Conservation (phyloP, 2,113 vertebrate species). For the Thryonomys swinderianus region DNA sequence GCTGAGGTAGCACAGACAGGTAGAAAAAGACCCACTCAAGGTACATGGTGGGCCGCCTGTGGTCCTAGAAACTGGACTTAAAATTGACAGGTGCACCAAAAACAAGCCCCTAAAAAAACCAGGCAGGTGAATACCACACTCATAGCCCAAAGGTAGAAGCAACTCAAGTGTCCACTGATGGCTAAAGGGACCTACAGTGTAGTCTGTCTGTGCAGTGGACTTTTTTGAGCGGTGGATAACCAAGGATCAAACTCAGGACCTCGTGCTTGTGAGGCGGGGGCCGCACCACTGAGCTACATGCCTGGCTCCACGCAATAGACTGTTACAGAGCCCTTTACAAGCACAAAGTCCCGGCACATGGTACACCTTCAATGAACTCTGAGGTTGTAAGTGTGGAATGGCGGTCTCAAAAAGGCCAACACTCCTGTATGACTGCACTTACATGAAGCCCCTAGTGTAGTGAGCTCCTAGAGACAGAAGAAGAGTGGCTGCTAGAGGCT, state of each 20-base stretch:
- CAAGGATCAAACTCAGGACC: no score
- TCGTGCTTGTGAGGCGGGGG: no score
- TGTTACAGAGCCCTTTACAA: background rate
- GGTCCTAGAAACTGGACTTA: background rate
- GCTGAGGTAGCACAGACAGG: no score
- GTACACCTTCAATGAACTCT: background rate
- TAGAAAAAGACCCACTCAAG: background rate
- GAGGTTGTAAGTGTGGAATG: background rate
- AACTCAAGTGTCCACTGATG: background rate
- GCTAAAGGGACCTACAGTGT: background rate
- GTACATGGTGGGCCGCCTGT: background rate
- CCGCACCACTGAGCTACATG: no score
- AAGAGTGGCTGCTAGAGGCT: background rate
- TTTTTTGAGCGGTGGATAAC: background rate
- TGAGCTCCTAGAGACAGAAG: background rate
- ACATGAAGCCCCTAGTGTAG: accelerated
- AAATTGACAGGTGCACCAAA: background rate
- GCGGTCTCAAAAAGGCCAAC: background rate
- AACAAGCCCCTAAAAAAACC: no score
- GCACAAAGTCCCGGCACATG: background rate
- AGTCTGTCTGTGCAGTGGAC: accelerated
- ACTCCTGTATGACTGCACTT: background rate
- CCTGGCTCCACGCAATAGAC: no score
- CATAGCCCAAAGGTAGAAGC: background rate
- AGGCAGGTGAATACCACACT: background rate